phyloP scores from a whole-genome alignment of 64 coral and sea anemone genomes.

The Actinia tenebrosa region DNA sequence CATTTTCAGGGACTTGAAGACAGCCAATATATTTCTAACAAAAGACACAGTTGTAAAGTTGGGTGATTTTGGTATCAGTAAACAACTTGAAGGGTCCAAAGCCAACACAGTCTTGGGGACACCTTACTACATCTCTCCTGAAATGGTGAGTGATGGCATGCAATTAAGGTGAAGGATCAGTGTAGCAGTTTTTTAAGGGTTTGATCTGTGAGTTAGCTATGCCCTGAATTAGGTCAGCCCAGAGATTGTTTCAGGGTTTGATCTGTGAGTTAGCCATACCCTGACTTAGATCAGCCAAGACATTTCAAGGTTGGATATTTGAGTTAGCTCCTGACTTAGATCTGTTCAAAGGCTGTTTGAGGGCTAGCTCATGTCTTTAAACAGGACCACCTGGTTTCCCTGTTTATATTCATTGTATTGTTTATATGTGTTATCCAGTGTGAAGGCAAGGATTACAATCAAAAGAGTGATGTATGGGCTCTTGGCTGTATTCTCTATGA shows the following conservation, averaged over 20 bases:
- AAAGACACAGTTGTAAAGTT: slow-evolving; percentile 92
- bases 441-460: slow-evolving; percentile 95
- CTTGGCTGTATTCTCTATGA: slow-evolving; percentile 95
- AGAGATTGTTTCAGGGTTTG: too few relatives aligned
- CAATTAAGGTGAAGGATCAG: slow-evolving; percentile 25
- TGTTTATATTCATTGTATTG: background rate
- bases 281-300: background rate
- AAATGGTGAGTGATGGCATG: slow-evolving; percentile 65
- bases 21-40: slow-evolving; percentile 95
- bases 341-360: too few relatives aligned
- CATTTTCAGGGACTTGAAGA: slow-evolving; percentile 83
- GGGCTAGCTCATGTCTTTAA: background rate
- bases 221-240: too few relatives aligned
- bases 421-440: slow-evolving; percentile 43
- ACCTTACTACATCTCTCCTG: slow-evolving; percentile 97
- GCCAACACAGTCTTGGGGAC: slow-evolving; percentile 97
- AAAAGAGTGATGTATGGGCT: slow-evolving; percentile 97
- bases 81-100: slow-evolving; percentile 95
- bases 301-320: background rate
- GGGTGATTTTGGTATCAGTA: slow-evolving; percentile 99
- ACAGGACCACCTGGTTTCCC: too few relatives aligned
- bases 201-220: too few relatives aligned
- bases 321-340: too few relatives aligned
- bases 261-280: too few relatives aligned
- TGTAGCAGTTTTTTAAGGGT: background rate